Evolutionary conservation across 2,113 vertebrate species (phyloP).

Genomic region (Felis chaus): DNA sequence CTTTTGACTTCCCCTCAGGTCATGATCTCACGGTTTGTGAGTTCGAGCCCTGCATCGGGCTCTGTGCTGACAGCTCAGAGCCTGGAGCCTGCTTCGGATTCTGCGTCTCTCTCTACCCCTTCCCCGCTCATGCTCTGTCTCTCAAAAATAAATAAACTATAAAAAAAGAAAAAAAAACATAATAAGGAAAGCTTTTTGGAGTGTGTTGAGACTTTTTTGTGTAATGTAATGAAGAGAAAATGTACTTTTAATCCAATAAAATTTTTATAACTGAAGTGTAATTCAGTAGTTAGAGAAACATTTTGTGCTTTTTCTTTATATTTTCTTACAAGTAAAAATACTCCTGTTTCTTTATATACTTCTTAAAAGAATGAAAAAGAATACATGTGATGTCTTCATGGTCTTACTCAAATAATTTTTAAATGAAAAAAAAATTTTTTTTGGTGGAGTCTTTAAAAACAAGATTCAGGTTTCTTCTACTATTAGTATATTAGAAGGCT

Average conservation of each 20-base stretch:
- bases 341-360: not conserved
- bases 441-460: not conserved
- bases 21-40: too few species aligned
- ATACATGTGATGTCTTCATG: not conserved
- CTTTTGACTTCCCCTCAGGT: too few species aligned
- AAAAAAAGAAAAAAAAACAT: not conserved
- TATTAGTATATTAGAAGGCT: not conserved
- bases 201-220: not conserved
- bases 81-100: too few species aligned
- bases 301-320: not conserved
- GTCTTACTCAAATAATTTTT: not conserved
- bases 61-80: too few species aligned
- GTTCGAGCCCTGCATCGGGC: too few species aligned
- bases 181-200: not conserved
- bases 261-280: conserved; percentile 30
- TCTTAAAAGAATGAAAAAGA: not conserved
- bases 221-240: not conserved
- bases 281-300: not conserved
- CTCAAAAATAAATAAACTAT: not conserved
- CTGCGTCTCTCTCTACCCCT: too few species aligned
- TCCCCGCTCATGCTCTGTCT: too few species aligned
- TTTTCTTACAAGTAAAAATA: not conserved
- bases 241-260: not conserved
- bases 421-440: not conserved
- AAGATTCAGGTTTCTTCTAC: not conserved